Base-by-base conservation (phyloP, 2,888 invertebrate species). In the Aleiodes leptofemur region DNA sequence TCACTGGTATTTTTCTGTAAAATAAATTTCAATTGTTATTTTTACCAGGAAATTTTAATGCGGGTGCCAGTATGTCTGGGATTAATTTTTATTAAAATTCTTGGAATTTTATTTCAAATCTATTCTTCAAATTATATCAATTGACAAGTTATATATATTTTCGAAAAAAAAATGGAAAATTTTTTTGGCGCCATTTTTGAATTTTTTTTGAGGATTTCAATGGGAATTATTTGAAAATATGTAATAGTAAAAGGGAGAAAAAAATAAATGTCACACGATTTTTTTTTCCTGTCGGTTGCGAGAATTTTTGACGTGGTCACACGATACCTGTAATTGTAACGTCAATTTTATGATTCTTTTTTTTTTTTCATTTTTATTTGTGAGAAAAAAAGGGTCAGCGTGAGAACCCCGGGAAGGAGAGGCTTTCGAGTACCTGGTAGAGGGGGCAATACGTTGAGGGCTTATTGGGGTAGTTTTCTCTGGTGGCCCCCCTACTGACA, bases 321-420 rank as follows among this genome's bases (percentile, higher is more conserved):
- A 68, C 51, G 68, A 68, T 68, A 51, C 51, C 29, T 68, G 68
- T 31, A 68, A 51, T 68, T 68, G 50, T 53, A 51, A 50, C 51
- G 29, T 51, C 31, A 51, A 68, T 68, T 68, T 68, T 29, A 16
- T 14, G 13, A n/a, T 43, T 43, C 23, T 23, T 48, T 43, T 64
- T 64, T 48, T 16, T 48, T 13, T 29, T 48, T 14, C 23, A 29
- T 34, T 34, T 34, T 34, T 34, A 34, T 34, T 34, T 29, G 50
- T 68, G 31, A 31, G 51, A 68, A 51, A 68, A 68, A 68, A 68
- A 68, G 68, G 29, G 29, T 51, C 51, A 38, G 51, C 68, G 68
- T 68, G 68, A 68, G 68, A 68, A 68, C 51, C 31, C 14, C 11
- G 16, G 14, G 48, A 48, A 8, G 8, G 43, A 51, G 50, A 29